Base-by-base conservation (phyloP, 2,888 invertebrate genomes). In the Drosophila infuscata region DNA sequence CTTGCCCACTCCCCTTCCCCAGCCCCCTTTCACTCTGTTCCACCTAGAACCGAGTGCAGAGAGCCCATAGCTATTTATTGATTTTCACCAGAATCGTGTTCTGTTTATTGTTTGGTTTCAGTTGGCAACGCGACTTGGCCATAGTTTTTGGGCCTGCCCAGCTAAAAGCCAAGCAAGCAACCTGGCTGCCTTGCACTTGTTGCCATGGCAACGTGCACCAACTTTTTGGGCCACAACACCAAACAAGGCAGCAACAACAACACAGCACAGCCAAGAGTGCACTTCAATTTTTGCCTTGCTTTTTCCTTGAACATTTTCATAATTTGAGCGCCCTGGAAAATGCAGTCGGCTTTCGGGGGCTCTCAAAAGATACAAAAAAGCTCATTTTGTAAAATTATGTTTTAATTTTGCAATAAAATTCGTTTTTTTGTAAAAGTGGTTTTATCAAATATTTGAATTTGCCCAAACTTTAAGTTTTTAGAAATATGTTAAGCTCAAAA, bases 171-270 rank as follows among this genome's bases (percentile, higher is more conserved):
- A 29, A 56, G 12, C n/a, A 29, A 11, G 11, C 54, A 36, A 53
- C 29, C 30, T n/a, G 29, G 12, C 30, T 29, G 54, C 9, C 9
- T 74, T 79, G 88, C 87, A 87, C 88, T 89, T 87, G 85, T 85
- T 89, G 83, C 89, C 89, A 87, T 87, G 88, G 83, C 60, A 87
- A 87, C 73, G 78, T 85, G 89, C 88, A 85, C 71, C 71, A 75
- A 76, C 68, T 70, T 73, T 72, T 80, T 76, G 60, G 78, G 74
- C 79, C 77, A 79, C 61, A 73, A 73, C 67, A 76, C 46, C 61
- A 67, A 71, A 51, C 70, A 62, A 62, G 30, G 41, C 68, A 78
- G 32, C 62, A 74, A 38, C 54, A 51, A 52, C 62, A 71, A 25
- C 20, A 25, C 20, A 25, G 36, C 32, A 63, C 70, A 74, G 53